phyloP scores from a whole-genome alignment of 1,140 invertebrate species.

The Prorops nasuta region DNA sequence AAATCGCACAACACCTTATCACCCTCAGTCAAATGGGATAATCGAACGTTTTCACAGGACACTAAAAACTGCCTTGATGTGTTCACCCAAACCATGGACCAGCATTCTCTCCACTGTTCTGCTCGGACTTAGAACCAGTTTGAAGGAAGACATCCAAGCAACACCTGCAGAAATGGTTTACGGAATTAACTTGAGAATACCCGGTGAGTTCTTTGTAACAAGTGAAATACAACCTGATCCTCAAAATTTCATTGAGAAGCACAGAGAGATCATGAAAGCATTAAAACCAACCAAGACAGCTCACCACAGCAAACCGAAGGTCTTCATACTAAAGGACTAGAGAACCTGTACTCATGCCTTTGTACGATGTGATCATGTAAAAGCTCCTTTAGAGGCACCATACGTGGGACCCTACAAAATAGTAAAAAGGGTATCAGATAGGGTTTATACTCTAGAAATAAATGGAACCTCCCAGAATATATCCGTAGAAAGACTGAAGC shows the following conservation, averaged over 20 bases:
- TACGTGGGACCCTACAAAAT: no score
- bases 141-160: slow-evolving; percentile 15
- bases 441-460: not conserved
- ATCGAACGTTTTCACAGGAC: slow-evolving; percentile 35
- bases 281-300: not conserved
- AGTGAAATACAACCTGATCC: slow-evolving; percentile 11
- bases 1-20: slow-evolving; percentile 19
- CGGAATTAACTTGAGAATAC: slow-evolving; percentile 31
- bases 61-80: no score
- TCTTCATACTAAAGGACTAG: not conserved
- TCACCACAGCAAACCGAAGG: not conserved
- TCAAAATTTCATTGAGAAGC: slow-evolving; percentile 20
- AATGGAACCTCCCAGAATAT: not conserved
- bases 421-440: not conserved
- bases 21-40: slow-evolving; percentile 37
- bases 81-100: no score
- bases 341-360: not conserved
- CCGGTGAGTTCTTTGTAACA: slow-evolving; percentile 36
- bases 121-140: slow-evolving; percentile 33
- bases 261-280: not conserved
- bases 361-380: not conserved
- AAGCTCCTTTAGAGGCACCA: no score
- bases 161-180: slow-evolving; percentile 38
- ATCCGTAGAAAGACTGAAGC: not conserved
- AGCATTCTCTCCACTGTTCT: slow-evolving; percentile 34